phyloP scores from a whole-genome alignment of 2,888 invertebrate species.

The Pycnomerus fuliginosus region DNA sequence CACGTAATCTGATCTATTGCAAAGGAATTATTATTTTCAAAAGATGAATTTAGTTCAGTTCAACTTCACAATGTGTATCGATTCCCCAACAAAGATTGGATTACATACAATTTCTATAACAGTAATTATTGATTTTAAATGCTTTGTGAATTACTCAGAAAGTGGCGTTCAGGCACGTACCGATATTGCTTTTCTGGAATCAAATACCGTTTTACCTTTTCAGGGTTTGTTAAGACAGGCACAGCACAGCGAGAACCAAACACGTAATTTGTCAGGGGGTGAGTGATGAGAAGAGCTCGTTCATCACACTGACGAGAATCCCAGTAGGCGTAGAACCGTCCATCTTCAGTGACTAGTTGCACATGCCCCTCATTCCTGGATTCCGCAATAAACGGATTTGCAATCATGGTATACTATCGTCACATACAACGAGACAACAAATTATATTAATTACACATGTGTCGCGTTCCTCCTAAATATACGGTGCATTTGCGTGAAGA shows the following conservation, averaged over 20 bases:
- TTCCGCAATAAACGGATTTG: conserved; percentile 29
- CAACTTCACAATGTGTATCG: too few species aligned
- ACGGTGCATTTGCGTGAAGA: conserved; percentile 13
- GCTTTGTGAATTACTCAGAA: too few species aligned
- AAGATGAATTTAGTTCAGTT: too few species aligned
- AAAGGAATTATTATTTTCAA: too few species aligned
- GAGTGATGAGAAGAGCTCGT: conserved; percentile 43
- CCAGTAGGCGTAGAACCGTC: conserved; percentile 36
- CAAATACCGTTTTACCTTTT: conserved; percentile 21
- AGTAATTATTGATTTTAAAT: too few species aligned
- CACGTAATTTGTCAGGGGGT: conserved; percentile 43
- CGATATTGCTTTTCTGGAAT: conserved; percentile 18
- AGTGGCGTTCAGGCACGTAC: conserved; percentile 4
- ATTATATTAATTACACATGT: conserved; percentile 20
- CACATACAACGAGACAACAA: conserved; percentile 12
- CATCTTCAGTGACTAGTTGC: conserved; percentile 37
- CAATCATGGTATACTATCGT: conserved; percentile 15
- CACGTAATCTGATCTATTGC: too few species aligned
- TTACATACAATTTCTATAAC: too few species aligned
- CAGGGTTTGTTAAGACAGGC: conserved; percentile 29
- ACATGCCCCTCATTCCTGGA: conserved; percentile 34
- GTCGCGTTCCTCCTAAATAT: conserved; percentile 9
- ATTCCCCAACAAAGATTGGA: too few species aligned
- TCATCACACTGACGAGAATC: conserved; percentile 43
- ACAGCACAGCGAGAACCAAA: conserved; percentile 24